Evolutionary conservation across 1,140 invertebrate genomes (phyloP).

Genomic region (Drosophila nikananu): DNA sequence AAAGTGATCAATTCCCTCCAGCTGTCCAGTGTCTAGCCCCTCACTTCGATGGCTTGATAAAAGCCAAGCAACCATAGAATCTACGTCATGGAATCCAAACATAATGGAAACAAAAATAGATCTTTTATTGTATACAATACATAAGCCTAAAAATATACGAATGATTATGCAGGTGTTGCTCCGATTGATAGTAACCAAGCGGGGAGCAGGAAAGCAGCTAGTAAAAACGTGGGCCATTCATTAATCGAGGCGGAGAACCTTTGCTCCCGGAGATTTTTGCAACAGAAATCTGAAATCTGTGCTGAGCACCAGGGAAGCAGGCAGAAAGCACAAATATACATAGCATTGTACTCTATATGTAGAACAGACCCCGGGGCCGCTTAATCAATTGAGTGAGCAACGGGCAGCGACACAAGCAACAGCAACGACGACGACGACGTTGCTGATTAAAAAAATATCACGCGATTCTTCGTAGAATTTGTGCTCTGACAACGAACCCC

Average conservation of each 20-base stretch:
- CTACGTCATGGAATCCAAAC: slow-evolving; percentile 10
- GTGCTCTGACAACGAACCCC: slow-evolving; percentile 56
- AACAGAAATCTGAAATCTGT: slow-evolving; percentile 55
- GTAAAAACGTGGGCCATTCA: slow-evolving; percentile 58
- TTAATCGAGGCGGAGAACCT: slow-evolving; percentile 64
- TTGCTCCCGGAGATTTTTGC: slow-evolving; percentile 81
- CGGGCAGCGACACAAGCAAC: slow-evolving; percentile 33
- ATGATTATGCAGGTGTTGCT: slow-evolving; percentile 5
- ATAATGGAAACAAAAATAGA: slow-evolving; percentile 5
- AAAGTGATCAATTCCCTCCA: neutral
- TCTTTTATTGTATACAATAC: neutral
- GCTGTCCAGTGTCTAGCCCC: slow-evolving; percentile 10
- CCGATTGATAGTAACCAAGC: slow-evolving; percentile 24
- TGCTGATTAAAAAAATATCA: slow-evolving; percentile 81
- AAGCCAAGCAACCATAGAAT: slow-evolving; percentile 7
- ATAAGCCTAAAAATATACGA: slow-evolving; percentile 19
- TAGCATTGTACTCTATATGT: slow-evolving; percentile 47
- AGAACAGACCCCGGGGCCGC: slow-evolving; percentile 51
- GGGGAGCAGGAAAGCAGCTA: slow-evolving; percentile 19
- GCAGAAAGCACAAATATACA: slow-evolving; percentile 10
- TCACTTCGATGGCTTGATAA: slow-evolving; percentile 2
- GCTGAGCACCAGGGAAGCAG: slow-evolving; percentile 29
- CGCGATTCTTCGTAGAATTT: slow-evolving; percentile 79
- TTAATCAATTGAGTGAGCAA: slow-evolving; percentile 76
- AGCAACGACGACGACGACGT: slow-evolving; percentile 32